Conservation (phyloP, 2,113 vertebrate species). For the Myxocyprinus asiaticus region DNA sequence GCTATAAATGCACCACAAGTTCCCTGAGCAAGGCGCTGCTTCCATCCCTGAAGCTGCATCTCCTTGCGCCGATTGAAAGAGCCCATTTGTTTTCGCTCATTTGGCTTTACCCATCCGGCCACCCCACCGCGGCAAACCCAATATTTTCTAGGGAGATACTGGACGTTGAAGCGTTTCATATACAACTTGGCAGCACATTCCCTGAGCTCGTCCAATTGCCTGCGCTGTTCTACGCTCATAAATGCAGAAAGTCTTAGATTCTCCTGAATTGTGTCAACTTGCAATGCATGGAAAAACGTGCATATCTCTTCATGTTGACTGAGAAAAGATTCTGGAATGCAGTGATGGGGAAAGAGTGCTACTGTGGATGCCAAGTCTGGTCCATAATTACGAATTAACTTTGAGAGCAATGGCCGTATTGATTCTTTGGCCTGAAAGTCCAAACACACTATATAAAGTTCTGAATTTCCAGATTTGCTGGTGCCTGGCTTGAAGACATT, state of each 20-base stretch:
- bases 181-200: slow-evolving; percentile 82
- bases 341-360: slow-evolving; percentile 79
- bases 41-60: slow-evolving; percentile 84
- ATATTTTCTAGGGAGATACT: slow-evolving; percentile 75
- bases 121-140: slow-evolving; percentile 87
- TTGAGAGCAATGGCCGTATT: slow-evolving; percentile 80
- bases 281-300: slow-evolving; percentile 81
- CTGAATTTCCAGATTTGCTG: slow-evolving; percentile 95
- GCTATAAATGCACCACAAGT: slow-evolving; percentile 75
- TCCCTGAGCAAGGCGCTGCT: slow-evolving; percentile 80
- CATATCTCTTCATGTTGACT: slow-evolving; percentile 84
- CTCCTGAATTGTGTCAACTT: slow-evolving; percentile 87
- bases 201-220: slow-evolving; percentile 76
- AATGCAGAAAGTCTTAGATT: slow-evolving; percentile 83
- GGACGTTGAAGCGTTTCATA: slow-evolving; percentile 78
- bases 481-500: slow-evolving; percentile 92
- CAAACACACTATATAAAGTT: slow-evolving; percentile 89
- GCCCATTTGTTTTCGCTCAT: slow-evolving; percentile 82
- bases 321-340: slow-evolving; percentile 84
- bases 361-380: slow-evolving; percentile 72
- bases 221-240: slow-evolving; percentile 73
- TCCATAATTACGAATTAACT: slow-evolving; percentile 86
- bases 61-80: slow-evolving; percentile 90
- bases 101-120: slow-evolving; percentile 74
- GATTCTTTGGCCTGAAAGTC: slow-evolving; percentile 76